Conservation (phyloP, 1,140 invertebrate genomes). For the Sinella curviseta region DNA sequence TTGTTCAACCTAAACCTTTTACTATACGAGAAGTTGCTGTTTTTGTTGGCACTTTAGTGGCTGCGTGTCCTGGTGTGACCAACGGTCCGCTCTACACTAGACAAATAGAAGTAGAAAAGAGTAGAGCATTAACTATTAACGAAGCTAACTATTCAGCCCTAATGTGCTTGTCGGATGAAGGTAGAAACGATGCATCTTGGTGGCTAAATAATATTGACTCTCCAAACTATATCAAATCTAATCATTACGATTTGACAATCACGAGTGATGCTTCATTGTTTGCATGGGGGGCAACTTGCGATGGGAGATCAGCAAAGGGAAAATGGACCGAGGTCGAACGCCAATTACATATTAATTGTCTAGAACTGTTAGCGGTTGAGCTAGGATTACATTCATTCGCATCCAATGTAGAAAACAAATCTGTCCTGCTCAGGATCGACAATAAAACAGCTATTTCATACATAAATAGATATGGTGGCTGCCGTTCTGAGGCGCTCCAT, state of each 20-base stretch:
- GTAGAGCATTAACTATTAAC: neutral
- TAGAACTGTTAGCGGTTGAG: conserved; percentile 13
- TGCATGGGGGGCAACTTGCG: conserved; percentile 26
- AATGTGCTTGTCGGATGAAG: neutral
- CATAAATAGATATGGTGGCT: conserved; percentile 32
- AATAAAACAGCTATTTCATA: conserved; percentile 31
- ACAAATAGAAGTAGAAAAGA: conserved; percentile 16
- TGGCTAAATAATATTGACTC: neutral
- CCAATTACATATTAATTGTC: neutral
- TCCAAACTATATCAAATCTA: neutral
- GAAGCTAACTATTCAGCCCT: neutral
- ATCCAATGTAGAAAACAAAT: neutral
- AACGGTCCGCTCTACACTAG: conserved; percentile 31
- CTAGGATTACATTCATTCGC: conserved; percentile 1
- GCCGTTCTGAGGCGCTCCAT: neutral
- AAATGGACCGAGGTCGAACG: no score
- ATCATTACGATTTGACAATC: conserved; percentile 20
- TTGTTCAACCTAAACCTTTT: neutral
- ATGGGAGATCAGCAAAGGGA: neutral
- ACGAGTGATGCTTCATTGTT: conserved; percentile 28
- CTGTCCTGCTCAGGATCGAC: conserved; percentile 13
- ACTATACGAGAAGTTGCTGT: conserved; percentile 13
- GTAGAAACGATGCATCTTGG: conserved; percentile 12
- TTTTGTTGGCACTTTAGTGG: conserved; percentile 23
- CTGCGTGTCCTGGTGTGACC: conserved; percentile 9